Evolutionary conservation across 2,113 vertebrate species (phyloP), one percentile per base, ranked within the genome.

Genomic region (Gobio gobio): DNA sequence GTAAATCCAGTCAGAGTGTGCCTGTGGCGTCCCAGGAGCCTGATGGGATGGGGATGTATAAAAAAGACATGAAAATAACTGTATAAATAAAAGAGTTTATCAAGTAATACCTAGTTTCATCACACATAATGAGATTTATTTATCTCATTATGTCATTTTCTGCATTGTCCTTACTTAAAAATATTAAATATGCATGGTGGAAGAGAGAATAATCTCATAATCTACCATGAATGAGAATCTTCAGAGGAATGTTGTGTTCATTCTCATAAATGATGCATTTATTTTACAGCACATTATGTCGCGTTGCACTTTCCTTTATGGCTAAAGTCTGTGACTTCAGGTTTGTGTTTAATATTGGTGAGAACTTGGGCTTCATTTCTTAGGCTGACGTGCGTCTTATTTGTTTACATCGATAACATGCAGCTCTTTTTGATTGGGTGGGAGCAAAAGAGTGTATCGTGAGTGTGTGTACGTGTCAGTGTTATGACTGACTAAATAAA

Each of bases 241-340:
- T 22, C 54, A 8, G 54, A 56, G 18, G 54, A 56, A 56, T 20
- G 54, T 56, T 56, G 4, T 49, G 78, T 64, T 13, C 4, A 80
- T 47, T 80, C 43, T 29, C 14, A 64, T 29, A 64, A 47, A 49
- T 29, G 3, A 47, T 20, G 10, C 54, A 24, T 78, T 63, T 63
- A 20, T 63, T 49, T 68, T 51, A 81, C 43, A 45, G 54, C 12
- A 18, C 10, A 63, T 33, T 29, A 12, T 51, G 24, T 64, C 0
- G 1, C 22, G 7, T 33, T 70, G 54, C 51, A 74, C 84, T 73
- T 78, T 79, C 43, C 40, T 63, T 80, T 78, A 40, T 22, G 9
- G 20, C 29, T 81, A 76, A 24, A 49, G 78, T 64, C 58, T 74
- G 70, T 86, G 85, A 75, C 68, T 81, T 72, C 58, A 56, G 3